A percentile compares a stretch with the other conserved stretches of the same genome.
Evolutionary conservation across 2,797 vertebrate species (phyloP).

Genomic region (Protosalanx chinensis): DNA sequence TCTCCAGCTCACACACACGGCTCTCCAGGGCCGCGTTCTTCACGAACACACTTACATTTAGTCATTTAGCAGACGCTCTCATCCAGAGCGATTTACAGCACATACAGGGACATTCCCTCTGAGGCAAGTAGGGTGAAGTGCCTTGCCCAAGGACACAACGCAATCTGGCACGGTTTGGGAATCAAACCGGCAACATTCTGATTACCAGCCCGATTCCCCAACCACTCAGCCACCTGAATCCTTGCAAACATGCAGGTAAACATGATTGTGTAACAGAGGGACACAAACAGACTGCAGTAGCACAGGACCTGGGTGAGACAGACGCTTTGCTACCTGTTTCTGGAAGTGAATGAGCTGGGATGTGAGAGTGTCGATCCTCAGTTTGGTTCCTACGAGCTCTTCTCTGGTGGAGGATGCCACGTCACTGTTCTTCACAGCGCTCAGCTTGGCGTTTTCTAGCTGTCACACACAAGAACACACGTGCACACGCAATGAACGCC

Average conservation of each 20-base stretch:
- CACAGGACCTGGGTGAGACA: no score
- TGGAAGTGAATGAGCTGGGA: constrained; percentile 70
- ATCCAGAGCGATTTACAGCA: no score
- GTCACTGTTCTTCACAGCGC: constrained; percentile 66
- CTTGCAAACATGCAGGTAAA: not conserved
- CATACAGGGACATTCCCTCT: no score
- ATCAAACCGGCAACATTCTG: no score
- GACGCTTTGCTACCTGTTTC: constrained; percentile 63
- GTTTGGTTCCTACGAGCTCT: constrained; percentile 69
- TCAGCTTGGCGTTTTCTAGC: constrained; percentile 77
- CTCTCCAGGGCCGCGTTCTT: constrained; percentile 74
- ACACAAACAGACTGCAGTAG: not conserved
- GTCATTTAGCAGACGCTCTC: no score
- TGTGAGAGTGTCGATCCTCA: constrained; percentile 65
- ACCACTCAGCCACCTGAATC: no score
- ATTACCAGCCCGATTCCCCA: no score
- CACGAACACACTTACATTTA: not conserved
- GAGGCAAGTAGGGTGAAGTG: no score
- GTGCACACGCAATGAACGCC: not conserved
- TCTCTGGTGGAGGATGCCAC: constrained; percentile 67
- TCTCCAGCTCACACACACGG: constrained; percentile 71
- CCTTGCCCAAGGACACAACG: no score
- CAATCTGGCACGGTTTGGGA: no score
- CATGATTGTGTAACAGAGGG: no score
- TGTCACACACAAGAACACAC: constrained; percentile 30